Evolutionary conservation across 2,797 vertebrate genomes (phyloP), one percentile per base, ranked within the genome.

Genomic region (Microchirus variegatus): DNA sequence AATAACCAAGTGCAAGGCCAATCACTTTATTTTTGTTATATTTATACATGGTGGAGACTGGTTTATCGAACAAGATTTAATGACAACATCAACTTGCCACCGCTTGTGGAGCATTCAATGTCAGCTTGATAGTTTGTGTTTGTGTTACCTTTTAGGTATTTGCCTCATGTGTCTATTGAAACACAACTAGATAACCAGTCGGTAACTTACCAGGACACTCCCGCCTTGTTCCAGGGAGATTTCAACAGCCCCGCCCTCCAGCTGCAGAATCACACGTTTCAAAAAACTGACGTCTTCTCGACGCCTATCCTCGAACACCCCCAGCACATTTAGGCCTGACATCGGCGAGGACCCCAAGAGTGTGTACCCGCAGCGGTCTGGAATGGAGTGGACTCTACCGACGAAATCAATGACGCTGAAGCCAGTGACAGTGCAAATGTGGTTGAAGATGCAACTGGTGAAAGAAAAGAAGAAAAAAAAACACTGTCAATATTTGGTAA

Each of bases 201-300:
- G 22, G n/a, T 18, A 18, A 18, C 47, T 58, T 41, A 84, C 78
- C 73, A 11, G 17, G 36, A 77, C 60, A 53, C 63, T 61, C 17
- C 78, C 44, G 0, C 75, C 67, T 75, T 81, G 78, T 35, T 59
- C 55, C 49, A 84, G 55, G 12, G 31, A 53, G n/a, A 84, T 65
- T 11, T 59, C 5, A 55, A 46, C 64, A 17, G 42, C 53, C 1
- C 47, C 3, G 1, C 0, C 4, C 2, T 52, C 55, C 46, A 81
- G 43, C 18, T 54, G 36, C 55, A 81, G 10, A 1, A 79, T 60
- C 17, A 84, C 53, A 4, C 1, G 50, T 19, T 81, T 62, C 56
- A 81, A 56, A 49, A 81, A 79, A n/a, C 65, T 65, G 16, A 79
- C 53, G 10, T 81, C 78, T 65, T 62, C 67, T 15, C 70, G 78